Conservation (phyloP, 2,113 vertebrate genomes). For the Baryphthengus martii region DNA sequence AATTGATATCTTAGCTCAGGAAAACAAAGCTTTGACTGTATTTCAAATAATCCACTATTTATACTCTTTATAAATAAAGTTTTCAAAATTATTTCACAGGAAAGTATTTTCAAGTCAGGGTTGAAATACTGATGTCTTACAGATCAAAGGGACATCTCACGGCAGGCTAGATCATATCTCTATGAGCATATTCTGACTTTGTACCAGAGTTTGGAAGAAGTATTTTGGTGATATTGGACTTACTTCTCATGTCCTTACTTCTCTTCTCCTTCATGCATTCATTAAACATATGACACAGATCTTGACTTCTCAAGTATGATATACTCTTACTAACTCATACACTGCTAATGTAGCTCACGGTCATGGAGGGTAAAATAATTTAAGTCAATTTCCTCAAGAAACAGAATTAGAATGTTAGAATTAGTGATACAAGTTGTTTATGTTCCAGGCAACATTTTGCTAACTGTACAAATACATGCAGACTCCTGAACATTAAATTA, state of each 20-base stretch:
- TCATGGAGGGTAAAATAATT: neutral
- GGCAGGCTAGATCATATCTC: neutral
- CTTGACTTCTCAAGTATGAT: neutral
- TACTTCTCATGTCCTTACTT: neutral
- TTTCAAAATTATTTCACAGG: neutral
- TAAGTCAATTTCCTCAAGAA: constrained; percentile 14
- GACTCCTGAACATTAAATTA: constrained; percentile 24
- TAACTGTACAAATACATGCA: neutral
- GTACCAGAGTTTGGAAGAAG: neutral
- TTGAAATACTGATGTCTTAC: neutral
- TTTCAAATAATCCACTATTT: constrained; percentile 12
- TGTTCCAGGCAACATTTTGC: constrained; percentile 16
- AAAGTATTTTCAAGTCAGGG: constrained; percentile 2
- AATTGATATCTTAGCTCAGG: neutral
- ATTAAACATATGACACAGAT: neutral
- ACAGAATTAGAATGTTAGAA: neutral
- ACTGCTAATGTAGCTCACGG: neutral
- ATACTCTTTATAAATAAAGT: neutral
- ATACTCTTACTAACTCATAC: neutral
- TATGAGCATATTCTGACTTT: neutral
- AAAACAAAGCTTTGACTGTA: constrained; percentile 33
- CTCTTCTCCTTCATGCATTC: neutral
- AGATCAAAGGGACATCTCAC: neutral
- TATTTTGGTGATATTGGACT: neutral
- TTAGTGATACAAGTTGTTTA: neutral